phyloP scores from a whole-genome alignment of 2,113 vertebrate species.

The Aptenodytes patagonicus region DNA sequence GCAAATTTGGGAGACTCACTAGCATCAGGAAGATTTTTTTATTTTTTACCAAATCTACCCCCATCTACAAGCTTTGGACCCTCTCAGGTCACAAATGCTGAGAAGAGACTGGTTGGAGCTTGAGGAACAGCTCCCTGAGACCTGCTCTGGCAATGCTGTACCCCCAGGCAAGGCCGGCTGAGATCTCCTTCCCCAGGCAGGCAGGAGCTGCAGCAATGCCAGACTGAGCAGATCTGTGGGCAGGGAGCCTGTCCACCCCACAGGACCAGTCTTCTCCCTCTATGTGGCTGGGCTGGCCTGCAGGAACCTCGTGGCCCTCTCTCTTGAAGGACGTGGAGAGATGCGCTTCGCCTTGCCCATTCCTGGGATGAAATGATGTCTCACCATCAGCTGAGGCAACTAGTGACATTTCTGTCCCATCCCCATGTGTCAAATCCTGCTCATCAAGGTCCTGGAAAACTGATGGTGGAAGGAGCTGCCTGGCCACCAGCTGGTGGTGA shows the following conservation, averaged over 20 bases:
- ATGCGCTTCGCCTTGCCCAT: background rate
- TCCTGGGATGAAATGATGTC: background rate
- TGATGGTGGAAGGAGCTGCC: background rate
- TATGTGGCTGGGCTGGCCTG: background rate
- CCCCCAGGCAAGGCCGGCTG: background rate
- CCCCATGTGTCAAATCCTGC: background rate
- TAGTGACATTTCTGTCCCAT: background rate
- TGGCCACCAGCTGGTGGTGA: background rate
- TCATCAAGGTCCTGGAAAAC: background rate
- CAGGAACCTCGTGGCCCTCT: fast-evolving
- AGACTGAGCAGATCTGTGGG: background rate
- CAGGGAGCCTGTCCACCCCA: background rate
- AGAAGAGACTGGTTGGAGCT: background rate
- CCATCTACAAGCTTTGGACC: background rate
- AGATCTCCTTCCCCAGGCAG: background rate
- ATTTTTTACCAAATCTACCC: background rate
- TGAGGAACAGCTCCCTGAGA: background rate
- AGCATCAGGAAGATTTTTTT: background rate
- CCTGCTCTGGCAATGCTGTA: background rate
- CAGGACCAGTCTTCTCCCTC: background rate
- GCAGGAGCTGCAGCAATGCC: background rate
- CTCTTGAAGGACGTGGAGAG: background rate
- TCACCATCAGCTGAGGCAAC: background rate
- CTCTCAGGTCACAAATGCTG: background rate
- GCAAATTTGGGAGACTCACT: background rate